These are phyloP conservation scores for Pampusana beccarii DNA, from an alignment of 2,113 vertebrate species.

Conservation along the genomic window DNA sequence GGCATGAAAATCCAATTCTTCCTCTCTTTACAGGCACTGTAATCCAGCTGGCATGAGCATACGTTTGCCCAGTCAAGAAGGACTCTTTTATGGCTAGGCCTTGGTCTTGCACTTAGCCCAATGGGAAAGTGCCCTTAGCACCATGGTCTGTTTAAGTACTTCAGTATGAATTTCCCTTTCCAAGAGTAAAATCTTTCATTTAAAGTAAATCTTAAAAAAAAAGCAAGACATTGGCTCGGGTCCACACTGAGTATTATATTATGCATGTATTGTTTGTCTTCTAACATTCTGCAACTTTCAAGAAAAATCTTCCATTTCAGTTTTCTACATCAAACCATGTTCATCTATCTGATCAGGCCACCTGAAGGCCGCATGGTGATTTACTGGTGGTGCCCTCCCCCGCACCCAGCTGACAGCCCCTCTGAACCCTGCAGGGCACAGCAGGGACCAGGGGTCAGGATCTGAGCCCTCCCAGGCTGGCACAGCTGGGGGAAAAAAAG, in stretches of 20 bases:
- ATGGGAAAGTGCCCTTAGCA: neutral
- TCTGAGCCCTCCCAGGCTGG: neutral
- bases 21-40: neutral
- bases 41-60: neutral
- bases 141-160: neutral
- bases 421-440: neutral
- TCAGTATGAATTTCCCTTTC: neutral
- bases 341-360: neutral
- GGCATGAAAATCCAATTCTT: neutral
- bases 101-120: neutral
- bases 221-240: neutral
- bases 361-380: accelerated
- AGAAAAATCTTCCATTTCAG: neutral
- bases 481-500: neutral
- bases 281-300: neutral
- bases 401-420: neutral
- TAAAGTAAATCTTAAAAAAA: neutral
- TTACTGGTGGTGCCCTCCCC: neutral
- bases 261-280: neutral
- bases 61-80: accelerated
- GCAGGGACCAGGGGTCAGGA: neutral
- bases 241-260: neutral
- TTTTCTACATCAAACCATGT: neutral
- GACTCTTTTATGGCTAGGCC: neutral
- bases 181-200: neutral